Evolutionary conservation across 2,113 vertebrate genomes (phyloP), one percentile per base, ranked within the genome.

Genomic region (Semnopithecus entellus): DNA sequence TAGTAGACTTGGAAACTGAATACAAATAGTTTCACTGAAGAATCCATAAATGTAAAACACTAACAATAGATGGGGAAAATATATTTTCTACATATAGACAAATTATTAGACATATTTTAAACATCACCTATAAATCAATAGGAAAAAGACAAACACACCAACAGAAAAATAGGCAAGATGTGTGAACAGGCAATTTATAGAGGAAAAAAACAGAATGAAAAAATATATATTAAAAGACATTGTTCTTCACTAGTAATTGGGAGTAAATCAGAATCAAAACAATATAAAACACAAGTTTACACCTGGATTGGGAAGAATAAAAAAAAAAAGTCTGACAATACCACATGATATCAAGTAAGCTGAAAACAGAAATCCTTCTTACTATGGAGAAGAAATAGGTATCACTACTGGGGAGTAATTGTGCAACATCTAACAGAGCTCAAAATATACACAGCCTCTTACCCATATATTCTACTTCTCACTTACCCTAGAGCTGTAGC

Each of bases 181-280:
- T 88, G 22, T 91, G 12, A 91, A 32, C 30, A 59, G 23, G 50
- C 61, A 70, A 92, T 38, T 89, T 66, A 88, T 0, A 88, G 66
- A 76, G 52, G 22, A 55, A 76, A 84, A 83, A 83, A 72, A 5
- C 16, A 75, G 55, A 70, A 82, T n/a, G 5, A 52, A 45, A 68
- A 45, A 73, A 61, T 59, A 83, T 50, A 32, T 1, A 9, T 32
- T 59, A 88, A 85, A 96, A 91, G 17, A 52, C 64, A 55, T 13
- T 81, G n/a, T 5, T n/a, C 5, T 30, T 88, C 14, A 32, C 30
- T 30, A 83, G 2, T 87, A 75, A 75, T 61, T 89, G 52, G 4
- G 52, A 4, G 17, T 83, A 80, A 48, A 86, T 95, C 6, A 68
- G 90, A 98, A 82, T 43, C 12, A 91, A 79, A 89, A 90, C 38